Evolutionary conservation across 2,888 invertebrate species (phyloP), one percentile per base, ranked within the genome.

Genomic region (Scotopteryx bipunctaria): DNA sequence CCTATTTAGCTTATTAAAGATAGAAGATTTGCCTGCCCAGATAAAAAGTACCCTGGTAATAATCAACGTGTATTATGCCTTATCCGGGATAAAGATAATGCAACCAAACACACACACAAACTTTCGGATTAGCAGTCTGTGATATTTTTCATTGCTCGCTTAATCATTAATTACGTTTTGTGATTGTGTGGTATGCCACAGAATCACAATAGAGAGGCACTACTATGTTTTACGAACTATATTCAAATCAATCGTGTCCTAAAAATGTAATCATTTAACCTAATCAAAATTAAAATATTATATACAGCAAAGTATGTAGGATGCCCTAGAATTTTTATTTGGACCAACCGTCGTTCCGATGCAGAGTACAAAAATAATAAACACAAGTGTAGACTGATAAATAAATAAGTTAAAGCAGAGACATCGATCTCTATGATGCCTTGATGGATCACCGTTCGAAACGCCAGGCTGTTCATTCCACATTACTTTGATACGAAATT

Each of bases 351-450:
- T 11, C 27, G 13, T 2, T 29, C 37, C 9, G 5, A 1, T 31
- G 29, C 29, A 36, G 21, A 21, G 14, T 32, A 9, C 32, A 27
- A 11, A 51, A 21, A 49, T 21, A 43, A 52, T 23, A 31, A 46
- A 46, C 41, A 16, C 23, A 17, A 31, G 17, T 19, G 23, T 19
- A 27, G 47, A 46, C 51, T 59, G 15, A 51, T 53, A 66, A 64
- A 66, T 67, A 60, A 63, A 63, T 43, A 42, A 63, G 52, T 49
- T 61, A 53, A 46, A 55, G 63, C 65, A 51, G 45, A 59, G 53
- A 59, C 60, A 67, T 66, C 59, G 67, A 65, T 65, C 63, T 65
- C 57, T 42, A 63, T 53, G 54, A 58, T 66, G 64, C 49, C 57
- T 59, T 59, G 63, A 67, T 65, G 51, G 64, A 67, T 66, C 57